Evolutionary conservation across 2,888 invertebrate genomes (phyloP).

Genomic region (Eumacrocentrus americanus): DNA sequence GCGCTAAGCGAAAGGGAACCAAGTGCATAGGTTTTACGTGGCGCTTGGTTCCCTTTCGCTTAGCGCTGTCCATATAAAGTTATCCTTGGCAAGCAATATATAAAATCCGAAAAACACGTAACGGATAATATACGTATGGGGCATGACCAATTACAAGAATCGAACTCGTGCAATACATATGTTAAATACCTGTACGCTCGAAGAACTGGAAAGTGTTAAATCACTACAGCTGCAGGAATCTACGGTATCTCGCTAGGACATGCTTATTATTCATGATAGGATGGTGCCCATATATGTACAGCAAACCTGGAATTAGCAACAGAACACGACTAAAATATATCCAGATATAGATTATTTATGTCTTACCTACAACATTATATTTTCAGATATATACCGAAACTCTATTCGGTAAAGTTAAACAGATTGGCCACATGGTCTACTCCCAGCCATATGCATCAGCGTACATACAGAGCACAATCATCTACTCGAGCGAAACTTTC

Average conservation of each 20-base stretch:
- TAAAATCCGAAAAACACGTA: conserved; percentile 37
- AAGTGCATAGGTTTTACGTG: too few relatives aligned
- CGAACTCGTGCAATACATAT: conserved; percentile 22
- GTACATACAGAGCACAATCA: conserved; percentile 36
- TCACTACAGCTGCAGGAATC: background rate
- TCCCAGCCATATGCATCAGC: conserved; percentile 30
- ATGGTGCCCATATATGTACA: too few relatives aligned
- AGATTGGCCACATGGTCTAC: conserved; percentile 27
- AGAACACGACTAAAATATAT: conserved; percentile 16
- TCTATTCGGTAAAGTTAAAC: conserved; percentile 8
- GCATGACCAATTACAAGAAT: conserved; percentile 32
- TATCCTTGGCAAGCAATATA: conserved; percentile 19
- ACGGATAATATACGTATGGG: conserved; percentile 37
- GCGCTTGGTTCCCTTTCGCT: too few relatives aligned
- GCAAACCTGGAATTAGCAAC: background rate
- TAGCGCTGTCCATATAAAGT: too few relatives aligned
- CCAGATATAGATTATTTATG: too few relatives aligned
- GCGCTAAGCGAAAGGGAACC: too few relatives aligned
- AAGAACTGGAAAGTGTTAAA: background rate
- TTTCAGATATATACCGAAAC: background rate
- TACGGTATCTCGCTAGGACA: conserved; percentile 1
- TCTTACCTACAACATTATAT: conserved; percentile 4
- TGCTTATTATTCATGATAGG: background rate
- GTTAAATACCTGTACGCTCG: conserved; percentile 14
- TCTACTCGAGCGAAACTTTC: conserved; percentile 46